Evolutionary conservation across 2,888 invertebrate species (phyloP).

Genomic region (Athrips mouffetella): DNA sequence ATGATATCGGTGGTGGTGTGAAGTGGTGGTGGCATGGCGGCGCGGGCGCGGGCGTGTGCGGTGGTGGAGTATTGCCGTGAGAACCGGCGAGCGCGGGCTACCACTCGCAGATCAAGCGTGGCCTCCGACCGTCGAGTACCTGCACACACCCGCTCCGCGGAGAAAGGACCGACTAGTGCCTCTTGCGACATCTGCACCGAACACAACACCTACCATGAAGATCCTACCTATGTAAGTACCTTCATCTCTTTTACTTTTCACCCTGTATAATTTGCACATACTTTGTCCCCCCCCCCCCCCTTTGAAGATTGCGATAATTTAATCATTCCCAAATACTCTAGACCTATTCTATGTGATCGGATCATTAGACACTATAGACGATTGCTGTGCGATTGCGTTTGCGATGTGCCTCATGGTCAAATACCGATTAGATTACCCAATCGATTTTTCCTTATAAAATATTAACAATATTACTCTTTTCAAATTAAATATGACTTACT

Average conservation of each 20-base stretch:
- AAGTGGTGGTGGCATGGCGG: conserved; percentile 36
- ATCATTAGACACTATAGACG: not conserved
- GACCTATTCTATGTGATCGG: too few relatives aligned
- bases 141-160: conserved; percentile 52
- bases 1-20: too few relatives aligned
- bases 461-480: not conserved
- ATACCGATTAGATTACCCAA: conserved; percentile 1
- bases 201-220: conserved; percentile 53
- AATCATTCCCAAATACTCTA: too few relatives aligned
- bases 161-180: conserved; percentile 57
- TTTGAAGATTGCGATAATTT: not conserved
- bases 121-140: conserved; percentile 66
- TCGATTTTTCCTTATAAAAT: not conserved
- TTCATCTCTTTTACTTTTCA: conserved; percentile 12
- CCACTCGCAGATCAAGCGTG: conserved; percentile 62
- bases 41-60: conserved; percentile 33
- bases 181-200: conserved; percentile 43
- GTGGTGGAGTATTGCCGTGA: conserved; percentile 40
- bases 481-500: not conserved
- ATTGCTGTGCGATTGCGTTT: conserved; percentile 62
- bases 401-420: conserved; percentile 39
- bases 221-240: conserved; percentile 67
- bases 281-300: not conserved
- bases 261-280: not conserved
- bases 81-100: conserved; percentile 44